Conservation (phyloP, 2,888 invertebrate genomes). For the Tipula helvola region DNA sequence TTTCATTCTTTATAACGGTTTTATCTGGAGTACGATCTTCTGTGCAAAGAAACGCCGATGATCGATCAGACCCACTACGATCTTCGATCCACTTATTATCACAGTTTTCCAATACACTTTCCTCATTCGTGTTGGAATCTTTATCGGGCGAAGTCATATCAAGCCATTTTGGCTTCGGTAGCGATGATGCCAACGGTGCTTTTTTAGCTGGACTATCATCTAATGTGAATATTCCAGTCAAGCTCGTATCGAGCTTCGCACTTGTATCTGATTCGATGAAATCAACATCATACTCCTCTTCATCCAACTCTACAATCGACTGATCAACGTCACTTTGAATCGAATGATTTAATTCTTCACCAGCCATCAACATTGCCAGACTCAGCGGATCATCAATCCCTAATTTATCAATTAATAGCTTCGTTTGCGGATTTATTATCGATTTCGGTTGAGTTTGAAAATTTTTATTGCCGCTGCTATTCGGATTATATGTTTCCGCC, state of each 20-base stretch:
- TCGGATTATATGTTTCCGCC: slow-evolving; percentile 47
- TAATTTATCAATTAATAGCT: slow-evolving; percentile 49
- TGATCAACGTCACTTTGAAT: slow-evolving; percentile 18
- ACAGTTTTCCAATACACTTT: not conserved
- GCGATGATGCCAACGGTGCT: slow-evolving; percentile 10
- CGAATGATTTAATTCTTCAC: slow-evolving; percentile 31
- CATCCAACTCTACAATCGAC: slow-evolving; percentile 10
- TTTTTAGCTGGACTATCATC: slow-evolving; percentile 11
- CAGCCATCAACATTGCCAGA: slow-evolving; percentile 42
- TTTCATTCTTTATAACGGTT: not conserved
- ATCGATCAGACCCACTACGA: not conserved
- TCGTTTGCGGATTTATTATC: slow-evolving; percentile 56
- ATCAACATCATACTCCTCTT: slow-evolving; percentile 5
- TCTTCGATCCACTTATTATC: not conserved
- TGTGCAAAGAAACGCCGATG: not conserved
- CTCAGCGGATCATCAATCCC: slow-evolving; percentile 72
- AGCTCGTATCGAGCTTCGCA: not conserved
- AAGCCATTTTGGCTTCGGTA: slow-evolving; percentile 14
- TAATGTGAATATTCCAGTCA: not conserved
- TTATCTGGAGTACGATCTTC: not conserved
- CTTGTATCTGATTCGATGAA: not conserved
- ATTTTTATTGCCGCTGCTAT: slow-evolving; percentile 27
- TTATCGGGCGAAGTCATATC: slow-evolving; percentile 7
- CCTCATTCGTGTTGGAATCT: not conserved
- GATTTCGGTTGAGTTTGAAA: slow-evolving; percentile 36